Base-by-base conservation (phyloP, 2,888 invertebrate species). In the Leptogaster cylindrica region DNA sequence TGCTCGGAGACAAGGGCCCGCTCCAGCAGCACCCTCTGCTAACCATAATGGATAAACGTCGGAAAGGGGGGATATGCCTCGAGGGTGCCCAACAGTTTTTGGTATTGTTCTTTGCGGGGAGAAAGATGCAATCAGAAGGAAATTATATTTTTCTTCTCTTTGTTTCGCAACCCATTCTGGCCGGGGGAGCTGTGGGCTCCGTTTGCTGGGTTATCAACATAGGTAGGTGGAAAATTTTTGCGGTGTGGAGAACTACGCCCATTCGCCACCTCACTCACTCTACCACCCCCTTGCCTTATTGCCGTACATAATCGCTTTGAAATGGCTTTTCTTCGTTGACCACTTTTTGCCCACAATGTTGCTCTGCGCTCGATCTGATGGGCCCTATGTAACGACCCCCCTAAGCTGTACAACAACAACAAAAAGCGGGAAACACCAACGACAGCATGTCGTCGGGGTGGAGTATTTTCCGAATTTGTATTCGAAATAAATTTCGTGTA, bases 101-200 rank as follows among this genome's bases (percentile, higher is more conserved):
- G 16, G 61, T 44, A 44, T 61, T 44, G 61, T 61, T 61, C 61
- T 44, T 61, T 61, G 44, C 25, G 65, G 65, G 61, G 61, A 44
- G 33, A 58, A 64, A 66, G 48, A 67, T 70, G 68, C 48, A 68
- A 70, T 70, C 69, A 65, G 18, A 46, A 65, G 67, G 67, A 70
- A 70, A 67, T 70, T 70, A 68, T 70, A 61, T 68, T 68, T 68
- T 70, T 67, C 66, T 65, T 66, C 41, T 31, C 55, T 55, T 55
- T 66, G 48, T 65, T 65, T 23, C 33, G 31, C 64, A 48, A 28
- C 28, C 33, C 48, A 25, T 44, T 63, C 33, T 44, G 48, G 41
- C 61, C 28, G 7, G 16, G 7, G 2, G n/a, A n/a, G n/a, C n/a
- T n/a, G n/a, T 41, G 41, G 4, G 6, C 4, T 20, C 39, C 25